A percentile compares a stretch with the other conserved stretches of the same genome.
Evolutionary conservation across 2,888 invertebrate species (phyloP).

Genomic region (Dasypolia templi): DNA sequence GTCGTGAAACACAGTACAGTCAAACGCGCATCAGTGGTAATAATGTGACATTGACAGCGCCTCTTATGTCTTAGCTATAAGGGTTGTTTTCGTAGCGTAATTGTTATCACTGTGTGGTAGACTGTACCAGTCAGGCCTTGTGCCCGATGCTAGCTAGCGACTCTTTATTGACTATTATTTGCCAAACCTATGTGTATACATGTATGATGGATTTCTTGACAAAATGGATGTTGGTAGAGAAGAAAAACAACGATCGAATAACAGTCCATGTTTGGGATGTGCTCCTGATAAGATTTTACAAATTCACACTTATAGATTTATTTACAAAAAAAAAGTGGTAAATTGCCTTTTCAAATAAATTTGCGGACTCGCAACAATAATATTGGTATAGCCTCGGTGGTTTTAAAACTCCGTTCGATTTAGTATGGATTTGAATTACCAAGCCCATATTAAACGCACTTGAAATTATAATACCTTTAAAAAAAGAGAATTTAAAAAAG

Average conservation of each 20-base stretch:
- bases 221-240: background rate
- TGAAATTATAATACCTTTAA: background rate
- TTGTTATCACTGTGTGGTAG: background rate
- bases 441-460: background rate
- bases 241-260: background rate
- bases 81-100: background rate
- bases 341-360: too few relatives aligned
- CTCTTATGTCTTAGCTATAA: background rate
- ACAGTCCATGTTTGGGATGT: background rate
- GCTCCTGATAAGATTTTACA: background rate
- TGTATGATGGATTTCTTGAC: constrained; percentile 21
- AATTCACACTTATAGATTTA: background rate
- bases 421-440: background rate
- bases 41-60: background rate
- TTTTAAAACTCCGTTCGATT: background rate
- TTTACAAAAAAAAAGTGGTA: background rate
- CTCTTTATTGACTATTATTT: constrained; percentile 68
- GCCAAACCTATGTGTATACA: constrained; percentile 42
- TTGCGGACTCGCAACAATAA: too few relatives aligned
- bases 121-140: constrained; percentile 60
- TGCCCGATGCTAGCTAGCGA: constrained; percentile 61
- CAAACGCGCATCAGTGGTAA: background rate
- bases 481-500: background rate
- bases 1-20: constrained; percentile 28
- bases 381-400: background rate